A percentile compares a stretch with the other conserved stretches of the same genome.
Conservation (phyloP, 1,140 invertebrate genomes). For the Temnothorax nylanderi region DNA sequence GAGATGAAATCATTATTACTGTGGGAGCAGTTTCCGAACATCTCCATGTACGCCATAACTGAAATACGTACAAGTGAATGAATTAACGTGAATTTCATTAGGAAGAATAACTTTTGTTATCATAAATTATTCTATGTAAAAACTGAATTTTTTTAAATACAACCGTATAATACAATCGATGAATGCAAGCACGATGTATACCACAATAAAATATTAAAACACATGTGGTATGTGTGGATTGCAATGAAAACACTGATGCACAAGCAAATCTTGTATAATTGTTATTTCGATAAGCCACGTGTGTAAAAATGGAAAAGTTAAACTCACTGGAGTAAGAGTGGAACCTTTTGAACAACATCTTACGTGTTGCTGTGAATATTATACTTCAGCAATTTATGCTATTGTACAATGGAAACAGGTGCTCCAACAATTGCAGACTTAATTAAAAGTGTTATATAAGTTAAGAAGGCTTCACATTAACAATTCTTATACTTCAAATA, state of each 20-base stretch:
- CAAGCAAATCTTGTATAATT: constrained; percentile 57
- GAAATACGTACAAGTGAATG: constrained; percentile 78
- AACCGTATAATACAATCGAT: constrained; percentile 54
- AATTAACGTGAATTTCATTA: constrained; percentile 21
- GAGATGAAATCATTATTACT: constrained; percentile 90
- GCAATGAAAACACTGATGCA: constrained; percentile 68
- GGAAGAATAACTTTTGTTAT: constrained; percentile 26
- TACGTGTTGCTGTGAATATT: constrained; percentile 21
- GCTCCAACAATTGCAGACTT: constrained; percentile 1
- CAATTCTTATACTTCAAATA: not conserved
- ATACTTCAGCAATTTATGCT: constrained; percentile 1
- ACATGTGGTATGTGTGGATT: constrained; percentile 43
- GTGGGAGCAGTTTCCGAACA: constrained; percentile 95
- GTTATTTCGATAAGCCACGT: constrained; percentile 38
- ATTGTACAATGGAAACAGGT: constrained; percentile 2
- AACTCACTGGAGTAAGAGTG: constrained; percentile 77
- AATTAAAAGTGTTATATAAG: constrained; percentile 29
- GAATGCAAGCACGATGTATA: constrained; percentile 65
- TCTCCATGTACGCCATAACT: constrained; percentile 99
- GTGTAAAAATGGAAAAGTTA: not conserved
- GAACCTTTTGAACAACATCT: constrained; percentile 68
- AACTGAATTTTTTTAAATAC: constrained; percentile 41
- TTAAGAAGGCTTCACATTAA: constrained; percentile 28
- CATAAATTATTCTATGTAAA: constrained; percentile 57
- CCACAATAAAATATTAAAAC: constrained; percentile 66